Base-by-base conservation (phyloP, 2,113 vertebrate genomes). In the Cricetomys ansorgei region DNA sequence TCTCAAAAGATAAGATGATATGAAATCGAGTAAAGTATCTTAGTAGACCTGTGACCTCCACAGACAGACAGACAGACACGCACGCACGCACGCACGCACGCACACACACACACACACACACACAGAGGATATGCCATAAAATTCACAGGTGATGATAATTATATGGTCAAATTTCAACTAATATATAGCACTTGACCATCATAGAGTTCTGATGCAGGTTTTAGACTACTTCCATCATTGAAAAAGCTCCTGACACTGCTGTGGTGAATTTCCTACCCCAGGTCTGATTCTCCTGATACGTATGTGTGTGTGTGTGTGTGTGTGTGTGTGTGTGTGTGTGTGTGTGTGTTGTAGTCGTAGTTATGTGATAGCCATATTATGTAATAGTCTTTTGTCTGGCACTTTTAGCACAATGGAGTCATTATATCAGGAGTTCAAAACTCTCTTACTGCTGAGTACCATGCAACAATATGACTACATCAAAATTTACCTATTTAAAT, bases 101-200 rank as follows among this genome's bases (percentile, higher is more conserved):
- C 50, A 80, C 9, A 53, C 50, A 67, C 48, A 50, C 34, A 72
- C 3, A 10, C 70, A 72, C n/a, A 9, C 21, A 15, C 57, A 59
- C 57, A 59, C 15, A 9, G n/a, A 75, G 15, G 34, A 31, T 11
- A 27, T 64, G 88, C 15, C 17, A 62, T 70, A 88, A 87, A 91
- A 69, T 80, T 79, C 21, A 91, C 19, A 88, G 84, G 17, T 89
- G 37, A 93, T 89, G 37, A 93, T 62, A 85, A 93, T 62, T 80
- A 34, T 88, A 79, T n/a, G 86, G 76, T 64, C 92, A n/a, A 80
- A 19, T 89, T 69, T 83, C 55, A 70, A 87, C 25, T 43, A 67
- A 57, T 55, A 48, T 37, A 27, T 48, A 83, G 19, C 43, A 43
- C 53, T n/a, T 79, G 29, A 5, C 48, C 19, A 85, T 19, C 23